Percentiles rank a stretch among this genome's conserved stretches.
phyloP scores from a whole-genome alignment of 64 coral and sea anemone genomes.

The Stichodactyla mertensii region DNA sequence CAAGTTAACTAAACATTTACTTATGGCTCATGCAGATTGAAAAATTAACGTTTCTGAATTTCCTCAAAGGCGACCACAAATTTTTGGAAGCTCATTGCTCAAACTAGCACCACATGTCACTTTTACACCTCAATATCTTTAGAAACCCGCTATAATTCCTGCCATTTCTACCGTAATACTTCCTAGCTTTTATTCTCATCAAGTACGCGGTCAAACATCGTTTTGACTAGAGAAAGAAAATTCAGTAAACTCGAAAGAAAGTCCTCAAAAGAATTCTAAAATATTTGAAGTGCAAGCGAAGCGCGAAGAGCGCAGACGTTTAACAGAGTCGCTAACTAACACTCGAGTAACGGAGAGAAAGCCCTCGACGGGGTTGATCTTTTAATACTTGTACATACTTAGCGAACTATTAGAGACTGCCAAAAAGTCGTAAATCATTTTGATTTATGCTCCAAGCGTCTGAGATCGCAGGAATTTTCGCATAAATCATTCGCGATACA shows the following conservation, averaged over 20 bases:
- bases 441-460: constrained; percentile 18
- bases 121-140: constrained; percentile 53
- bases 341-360: constrained; percentile 19
- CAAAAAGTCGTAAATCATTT: constrained; percentile 11
- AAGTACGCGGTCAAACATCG: constrained; percentile 9
- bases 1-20: not conserved
- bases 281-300: not conserved
- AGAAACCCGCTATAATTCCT: constrained; percentile 33
- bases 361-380: constrained; percentile 9
- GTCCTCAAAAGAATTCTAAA: not conserved
- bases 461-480: constrained; percentile 14
- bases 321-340: not conserved
- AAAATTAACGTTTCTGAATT: constrained; percentile 1
- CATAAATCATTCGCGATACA: constrained; percentile 16
- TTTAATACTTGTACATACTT: constrained; percentile 12
- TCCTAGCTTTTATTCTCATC: constrained; percentile 30
- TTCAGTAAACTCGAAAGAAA: constrained; percentile 4
- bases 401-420: constrained; percentile 15
- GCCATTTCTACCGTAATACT: constrained; percentile 57
- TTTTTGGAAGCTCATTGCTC: constrained; percentile 56
- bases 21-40: not conserved
- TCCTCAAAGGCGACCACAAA: constrained; percentile 35
- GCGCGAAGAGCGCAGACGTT: not conserved
- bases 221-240: not conserved
- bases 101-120: constrained; percentile 60